Percentiles rank a stretch among this genome's conserved stretches.
Conservation (phyloP, 1,140 invertebrate species). For the Drosophila orosa region DNA sequence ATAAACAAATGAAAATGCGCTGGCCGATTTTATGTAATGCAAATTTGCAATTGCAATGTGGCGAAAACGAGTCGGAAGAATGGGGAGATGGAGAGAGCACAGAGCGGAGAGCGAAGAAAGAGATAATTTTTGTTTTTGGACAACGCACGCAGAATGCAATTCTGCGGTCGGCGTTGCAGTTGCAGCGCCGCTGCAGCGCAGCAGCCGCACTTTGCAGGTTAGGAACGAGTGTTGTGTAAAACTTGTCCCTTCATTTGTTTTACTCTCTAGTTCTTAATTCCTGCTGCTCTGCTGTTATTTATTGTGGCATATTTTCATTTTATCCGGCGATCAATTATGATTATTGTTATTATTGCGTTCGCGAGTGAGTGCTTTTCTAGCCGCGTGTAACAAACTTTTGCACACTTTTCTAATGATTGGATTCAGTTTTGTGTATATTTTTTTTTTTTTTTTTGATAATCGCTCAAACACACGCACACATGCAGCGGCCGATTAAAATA, state of each 20-base stretch:
- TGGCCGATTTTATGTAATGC: constrained; percentile 75
- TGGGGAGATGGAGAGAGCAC: constrained; percentile 33
- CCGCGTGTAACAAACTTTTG: constrained; percentile 77
- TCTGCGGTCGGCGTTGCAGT: constrained; percentile 40
- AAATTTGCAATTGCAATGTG: constrained; percentile 64
- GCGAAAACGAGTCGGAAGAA: constrained; percentile 46
- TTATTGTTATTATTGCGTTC: constrained; percentile 38
- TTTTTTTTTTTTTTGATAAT: constrained; percentile 34
- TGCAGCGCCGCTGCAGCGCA: constrained; percentile 37
- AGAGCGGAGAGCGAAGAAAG: constrained; percentile 21
- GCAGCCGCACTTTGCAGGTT: constrained; percentile 71
- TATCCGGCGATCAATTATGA: constrained; percentile 20
- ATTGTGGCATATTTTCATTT: constrained; percentile 14
- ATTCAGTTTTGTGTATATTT: constrained; percentile 24
- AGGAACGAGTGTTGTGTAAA: constrained; percentile 81
- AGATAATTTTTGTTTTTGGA: constrained; percentile 39
- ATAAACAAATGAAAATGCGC: constrained; percentile 71
- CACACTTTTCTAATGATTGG: constrained; percentile 62
- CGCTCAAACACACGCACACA: constrained; percentile 30
- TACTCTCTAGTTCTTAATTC: constrained; percentile 45
- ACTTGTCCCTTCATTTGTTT: constrained; percentile 50
- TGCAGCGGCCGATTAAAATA: constrained; percentile 42
- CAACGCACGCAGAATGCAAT: constrained; percentile 65
- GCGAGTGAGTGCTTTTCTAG: constrained; percentile 39
- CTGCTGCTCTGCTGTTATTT: constrained; percentile 32